Percentiles rank a stretch among this genome's conserved stretches.
Conservation (phyloP, 2,113 vertebrate genomes). For the Calonectris borealis region DNA sequence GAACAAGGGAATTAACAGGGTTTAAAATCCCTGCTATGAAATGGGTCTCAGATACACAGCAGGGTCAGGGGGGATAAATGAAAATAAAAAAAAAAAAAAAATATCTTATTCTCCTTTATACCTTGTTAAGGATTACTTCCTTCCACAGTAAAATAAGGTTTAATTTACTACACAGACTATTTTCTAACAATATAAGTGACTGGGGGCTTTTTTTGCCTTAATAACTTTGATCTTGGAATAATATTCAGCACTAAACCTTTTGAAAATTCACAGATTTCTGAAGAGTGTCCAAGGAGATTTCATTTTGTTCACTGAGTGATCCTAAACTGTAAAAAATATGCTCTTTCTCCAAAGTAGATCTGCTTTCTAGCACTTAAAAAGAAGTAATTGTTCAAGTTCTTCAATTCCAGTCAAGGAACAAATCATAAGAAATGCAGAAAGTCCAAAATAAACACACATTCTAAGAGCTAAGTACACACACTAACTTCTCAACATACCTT, state of each 20-base stretch:
- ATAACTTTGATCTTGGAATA: neutral
- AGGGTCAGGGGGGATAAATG: neutral
- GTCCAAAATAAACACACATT: conserved; percentile 26
- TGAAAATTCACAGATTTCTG: neutral
- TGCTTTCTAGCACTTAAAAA: neutral
- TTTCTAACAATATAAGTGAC: neutral
- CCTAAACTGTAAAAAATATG: accelerated
- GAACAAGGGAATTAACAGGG: neutral
- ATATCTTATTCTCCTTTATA: neutral
- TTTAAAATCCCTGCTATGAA: neutral
- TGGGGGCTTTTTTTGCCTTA: neutral
- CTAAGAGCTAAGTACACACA: neutral
- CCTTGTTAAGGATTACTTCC: neutral
- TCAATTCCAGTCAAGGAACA: neutral
- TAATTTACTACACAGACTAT: neutral
- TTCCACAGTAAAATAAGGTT: neutral
- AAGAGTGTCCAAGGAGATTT: neutral
- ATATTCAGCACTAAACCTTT: neutral
- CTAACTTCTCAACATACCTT: neutral
- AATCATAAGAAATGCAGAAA: neutral
- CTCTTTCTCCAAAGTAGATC: neutral
- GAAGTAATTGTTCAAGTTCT: neutral
- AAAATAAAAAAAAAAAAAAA: neutral
- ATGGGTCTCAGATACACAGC: neutral
- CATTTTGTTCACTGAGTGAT: neutral